Evolutionary conservation across 2,113 vertebrate species (phyloP), one percentile per base, ranked within the genome.

Genomic region (Noctilio leporinus): DNA sequence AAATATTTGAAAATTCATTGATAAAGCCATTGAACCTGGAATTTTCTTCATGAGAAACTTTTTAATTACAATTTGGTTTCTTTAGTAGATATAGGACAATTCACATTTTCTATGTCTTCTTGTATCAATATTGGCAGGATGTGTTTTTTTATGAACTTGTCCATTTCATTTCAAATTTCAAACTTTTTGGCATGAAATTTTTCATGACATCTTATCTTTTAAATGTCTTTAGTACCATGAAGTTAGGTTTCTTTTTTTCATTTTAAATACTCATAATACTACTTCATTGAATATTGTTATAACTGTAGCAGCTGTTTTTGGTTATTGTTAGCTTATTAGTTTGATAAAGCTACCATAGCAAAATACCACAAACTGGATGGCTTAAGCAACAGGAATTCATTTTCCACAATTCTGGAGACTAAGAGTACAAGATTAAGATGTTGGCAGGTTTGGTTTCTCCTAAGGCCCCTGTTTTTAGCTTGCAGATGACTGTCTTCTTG

Each of bases 1-100:
- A 51, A 92, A 59, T 77, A 92, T 82, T 80, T 93, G 55, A 93
- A 93, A 89, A 81, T 53, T 81, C 30, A 81, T 81, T 67, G 16
- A 30, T 72, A 55, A 62, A 55, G 20, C 28, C 26, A 91, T 49
- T 57, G 55, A 89, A 1, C 53, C 80, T 85, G 4, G 20, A 85
- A 80, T 65, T 65, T 93, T 89, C 64, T 86, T 89, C 24, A 40
- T 26, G 14, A 69, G 47, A 76, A 85, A 40, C 33, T 75, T 80
- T 47, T 89, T 19, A 53, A 65, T 47, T 76, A 70, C 26, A 85
- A 19, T 86, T 89, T 30, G 35, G 19, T 35, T 51, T 65, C 15
- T 85, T 81, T 86, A 93, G n/a, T 65, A 49, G 62, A 89, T n/a
- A 40, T 24, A 95, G 28, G 62, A 30, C 69, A 89, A n/a, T 89